Evolutionary conservation across 1,140 invertebrate genomes (phyloP).

Genomic region (Macrobrachium nipponense): DNA sequence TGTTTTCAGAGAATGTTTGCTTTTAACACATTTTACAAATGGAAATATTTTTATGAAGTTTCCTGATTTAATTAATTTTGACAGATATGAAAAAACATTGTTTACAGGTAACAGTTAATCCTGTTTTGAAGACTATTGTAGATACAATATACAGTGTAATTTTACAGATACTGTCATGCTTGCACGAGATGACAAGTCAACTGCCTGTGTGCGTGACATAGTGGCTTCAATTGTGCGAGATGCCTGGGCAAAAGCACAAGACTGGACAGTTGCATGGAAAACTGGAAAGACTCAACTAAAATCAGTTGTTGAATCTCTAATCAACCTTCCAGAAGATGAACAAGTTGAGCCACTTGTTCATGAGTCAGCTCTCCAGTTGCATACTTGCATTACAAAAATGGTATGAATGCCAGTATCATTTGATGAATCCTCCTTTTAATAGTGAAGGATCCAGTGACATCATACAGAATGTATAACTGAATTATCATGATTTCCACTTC

Average conservation of each 20-base stretch:
- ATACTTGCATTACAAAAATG: slow-evolving; percentile 32
- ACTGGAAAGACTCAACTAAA: slow-evolving; percentile 28
- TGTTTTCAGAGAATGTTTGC: no score
- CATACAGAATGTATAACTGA: no score
- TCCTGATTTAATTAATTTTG: no score
- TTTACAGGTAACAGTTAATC: not conserved
- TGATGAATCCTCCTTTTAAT: no score
- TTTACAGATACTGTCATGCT: slow-evolving; percentile 33
- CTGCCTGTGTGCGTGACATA: slow-evolving; percentile 11
- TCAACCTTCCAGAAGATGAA: not conserved
- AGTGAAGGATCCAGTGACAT: no score
- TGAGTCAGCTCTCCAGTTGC: slow-evolving; percentile 15
- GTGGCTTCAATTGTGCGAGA: slow-evolving; percentile 28
- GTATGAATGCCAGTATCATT: not conserved
- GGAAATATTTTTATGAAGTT: no score
- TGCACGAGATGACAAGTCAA: not conserved
- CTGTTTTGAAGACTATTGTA: not conserved
- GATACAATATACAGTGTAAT: no score
- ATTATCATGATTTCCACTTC: no score
- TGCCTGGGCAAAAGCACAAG: slow-evolving; percentile 43
- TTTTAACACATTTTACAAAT: no score
- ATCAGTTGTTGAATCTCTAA: slow-evolving; percentile 29
- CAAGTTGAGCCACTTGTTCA: slow-evolving; percentile 16
- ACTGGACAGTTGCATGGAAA: slow-evolving; percentile 47
- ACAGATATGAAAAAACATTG: no score